A percentile compares a stretch with the other conserved stretches of the same genome.
Conservation (phyloP, 2,888 invertebrate species). For the Eretmocerus hayati region DNA sequence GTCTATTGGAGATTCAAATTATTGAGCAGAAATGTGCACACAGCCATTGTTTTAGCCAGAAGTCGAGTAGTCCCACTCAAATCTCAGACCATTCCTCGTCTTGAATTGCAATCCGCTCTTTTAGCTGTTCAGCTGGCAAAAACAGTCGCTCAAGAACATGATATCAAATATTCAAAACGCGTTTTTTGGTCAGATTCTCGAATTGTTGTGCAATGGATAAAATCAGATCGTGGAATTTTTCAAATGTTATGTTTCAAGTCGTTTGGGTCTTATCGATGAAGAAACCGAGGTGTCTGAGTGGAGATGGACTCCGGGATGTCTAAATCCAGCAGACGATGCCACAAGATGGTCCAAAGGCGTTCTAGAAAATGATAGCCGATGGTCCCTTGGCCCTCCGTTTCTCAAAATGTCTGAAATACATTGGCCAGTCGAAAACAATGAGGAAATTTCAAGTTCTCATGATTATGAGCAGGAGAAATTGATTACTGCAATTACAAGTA, state of each 20-base stretch:
- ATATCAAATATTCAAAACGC: background rate
- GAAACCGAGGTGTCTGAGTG: background rate
- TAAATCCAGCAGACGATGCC: slow-evolving; percentile 13
- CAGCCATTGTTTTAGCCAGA: background rate
- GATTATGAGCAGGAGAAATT: background rate
- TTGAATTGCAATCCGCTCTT: slow-evolving; percentile 1
- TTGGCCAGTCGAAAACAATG: slow-evolving; percentile 1
- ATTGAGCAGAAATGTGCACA: background rate
- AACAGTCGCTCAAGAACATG: background rate
- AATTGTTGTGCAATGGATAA: background rate
- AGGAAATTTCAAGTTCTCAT: background rate
- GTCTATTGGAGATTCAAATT: background rate
- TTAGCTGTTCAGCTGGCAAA: background rate
- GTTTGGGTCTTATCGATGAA: background rate
- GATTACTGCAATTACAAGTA: background rate
- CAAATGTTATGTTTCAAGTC: background rate
- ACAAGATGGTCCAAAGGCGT: background rate
- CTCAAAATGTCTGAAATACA: background rate
- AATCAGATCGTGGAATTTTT: background rate
- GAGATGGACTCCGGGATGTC: background rate
- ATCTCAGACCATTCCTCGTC: background rate
- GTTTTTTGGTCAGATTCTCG: background rate
- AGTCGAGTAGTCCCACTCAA: background rate
- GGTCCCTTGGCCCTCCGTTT: slow-evolving; percentile 17
- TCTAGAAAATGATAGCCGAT: slow-evolving; percentile 1